Conservation (phyloP, 1,140 invertebrate genomes). For the Araneus ventricosus region DNA sequence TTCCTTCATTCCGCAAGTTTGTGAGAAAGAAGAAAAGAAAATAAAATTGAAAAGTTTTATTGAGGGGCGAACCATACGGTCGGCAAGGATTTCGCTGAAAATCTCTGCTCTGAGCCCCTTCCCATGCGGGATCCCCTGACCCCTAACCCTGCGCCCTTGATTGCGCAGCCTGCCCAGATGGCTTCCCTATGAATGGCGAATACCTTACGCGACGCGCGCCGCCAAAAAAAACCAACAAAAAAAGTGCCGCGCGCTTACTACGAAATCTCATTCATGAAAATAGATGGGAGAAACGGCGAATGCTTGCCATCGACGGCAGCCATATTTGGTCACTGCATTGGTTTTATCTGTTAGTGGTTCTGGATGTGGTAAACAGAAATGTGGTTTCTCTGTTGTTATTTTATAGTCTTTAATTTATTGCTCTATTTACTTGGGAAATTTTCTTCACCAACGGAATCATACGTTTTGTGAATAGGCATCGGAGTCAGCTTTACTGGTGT, state of each 20-base stretch:
- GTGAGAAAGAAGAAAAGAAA: background rate
- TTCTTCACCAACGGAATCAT: no score
- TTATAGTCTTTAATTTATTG: no score
- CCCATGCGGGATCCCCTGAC: background rate
- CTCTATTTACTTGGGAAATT: no score
- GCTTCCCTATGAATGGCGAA: conserved; percentile 32
- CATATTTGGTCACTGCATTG: background rate
- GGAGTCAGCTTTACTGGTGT: no score
- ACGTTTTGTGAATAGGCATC: no score
- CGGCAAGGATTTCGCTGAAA: background rate
- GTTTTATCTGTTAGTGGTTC: background rate
- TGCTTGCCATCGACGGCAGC: background rate
- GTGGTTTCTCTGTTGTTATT: no score
- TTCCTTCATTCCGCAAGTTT: conserved; percentile 11
- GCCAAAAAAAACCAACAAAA: background rate
- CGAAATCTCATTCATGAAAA: conserved; percentile 30
- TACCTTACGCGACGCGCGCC: background rate
- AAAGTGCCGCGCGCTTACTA: background rate
- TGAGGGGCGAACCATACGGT: conserved; percentile 12
- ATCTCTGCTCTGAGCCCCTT: background rate
- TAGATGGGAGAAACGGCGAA: background rate
- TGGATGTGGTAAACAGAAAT: no score
- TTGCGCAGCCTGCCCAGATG: conserved; percentile 6
- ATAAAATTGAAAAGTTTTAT: background rate
- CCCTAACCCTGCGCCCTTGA: conserved; percentile 1